Evolutionary conservation across 2,888 invertebrate genomes (phyloP).

Genomic region (Automeris io): DNA sequence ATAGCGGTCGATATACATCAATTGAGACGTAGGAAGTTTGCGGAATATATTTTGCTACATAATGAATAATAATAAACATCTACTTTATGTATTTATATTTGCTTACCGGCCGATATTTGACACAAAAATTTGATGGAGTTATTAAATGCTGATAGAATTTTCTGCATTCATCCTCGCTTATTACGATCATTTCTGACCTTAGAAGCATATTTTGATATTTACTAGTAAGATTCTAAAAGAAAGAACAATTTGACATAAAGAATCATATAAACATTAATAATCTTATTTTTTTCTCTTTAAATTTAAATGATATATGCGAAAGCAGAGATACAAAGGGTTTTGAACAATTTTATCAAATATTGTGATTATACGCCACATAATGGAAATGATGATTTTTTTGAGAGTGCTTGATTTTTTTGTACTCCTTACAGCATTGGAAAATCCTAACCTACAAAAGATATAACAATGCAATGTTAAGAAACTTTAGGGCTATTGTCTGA

Average conservation of each 20-base stretch:
- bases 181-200: conserved; percentile 35
- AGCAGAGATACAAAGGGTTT: background rate
- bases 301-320: too few species aligned
- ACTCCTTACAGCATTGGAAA: too few species aligned
- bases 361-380: conserved; percentile 3
- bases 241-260: conserved; percentile 1
- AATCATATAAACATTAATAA: background rate
- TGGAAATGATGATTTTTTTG: background rate
- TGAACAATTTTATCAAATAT: conserved; percentile 14
- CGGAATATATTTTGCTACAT: too few species aligned
- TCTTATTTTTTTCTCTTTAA: too few species aligned
- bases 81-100: too few species aligned
- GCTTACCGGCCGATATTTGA: conserved; percentile 37
- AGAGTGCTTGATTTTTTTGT: too few species aligned
- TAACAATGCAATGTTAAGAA: too few species aligned
- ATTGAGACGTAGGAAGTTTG: too few species aligned
- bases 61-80: too few species aligned
- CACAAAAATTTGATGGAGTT: conserved; percentile 49
- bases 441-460: too few species aligned
- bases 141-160: conserved; percentile 23
- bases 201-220: conserved; percentile 32
- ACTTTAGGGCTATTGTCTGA: too few species aligned
- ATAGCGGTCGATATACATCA: too few species aligned
- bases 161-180: conserved; percentile 29
- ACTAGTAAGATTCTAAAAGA: conserved; percentile 31